Conservation (phyloP, 2,888 invertebrate genomes). For the Himalopsyche tibetana region DNA sequence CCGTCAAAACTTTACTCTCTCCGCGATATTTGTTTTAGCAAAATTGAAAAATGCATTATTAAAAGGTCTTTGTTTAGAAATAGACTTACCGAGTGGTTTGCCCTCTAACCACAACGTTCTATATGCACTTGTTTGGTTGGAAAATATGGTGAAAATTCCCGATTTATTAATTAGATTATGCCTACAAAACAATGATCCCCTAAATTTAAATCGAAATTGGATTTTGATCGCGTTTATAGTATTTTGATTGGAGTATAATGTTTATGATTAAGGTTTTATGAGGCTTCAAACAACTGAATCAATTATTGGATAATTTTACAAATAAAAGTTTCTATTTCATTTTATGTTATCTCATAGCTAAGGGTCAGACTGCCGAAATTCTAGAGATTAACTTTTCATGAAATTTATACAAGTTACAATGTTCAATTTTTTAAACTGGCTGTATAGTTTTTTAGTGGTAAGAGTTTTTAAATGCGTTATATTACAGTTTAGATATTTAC, state of each 20-base stretch:
- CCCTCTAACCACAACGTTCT: slow-evolving; percentile 19
- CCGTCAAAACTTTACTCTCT: slow-evolving; percentile 69
- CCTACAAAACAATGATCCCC: neutral
- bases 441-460: too few species aligned
- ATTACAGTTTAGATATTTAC: too few species aligned
- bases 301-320: too few species aligned
- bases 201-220: neutral
- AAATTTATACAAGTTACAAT: too few species aligned
- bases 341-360: too few species aligned
- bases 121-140: slow-evolving; percentile 5
- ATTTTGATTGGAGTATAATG: neutral
- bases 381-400: too few species aligned
- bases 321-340: too few species aligned
- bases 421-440: too few species aligned
- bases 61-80: slow-evolving; percentile 76
- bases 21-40: slow-evolving; percentile 74
- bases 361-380: too few species aligned
- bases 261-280: neutral
- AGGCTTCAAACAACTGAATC: too few species aligned
- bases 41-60: slow-evolving; percentile 79
- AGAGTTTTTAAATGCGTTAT: too few species aligned
- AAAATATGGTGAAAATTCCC: neutral
- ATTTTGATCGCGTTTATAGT: too few species aligned
- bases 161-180: slow-evolving; percentile 21
- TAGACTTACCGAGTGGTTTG: slow-evolving; percentile 50